phyloP scores from a whole-genome alignment of 2,113 vertebrate species.

The Macroglossus sobrinus region DNA sequence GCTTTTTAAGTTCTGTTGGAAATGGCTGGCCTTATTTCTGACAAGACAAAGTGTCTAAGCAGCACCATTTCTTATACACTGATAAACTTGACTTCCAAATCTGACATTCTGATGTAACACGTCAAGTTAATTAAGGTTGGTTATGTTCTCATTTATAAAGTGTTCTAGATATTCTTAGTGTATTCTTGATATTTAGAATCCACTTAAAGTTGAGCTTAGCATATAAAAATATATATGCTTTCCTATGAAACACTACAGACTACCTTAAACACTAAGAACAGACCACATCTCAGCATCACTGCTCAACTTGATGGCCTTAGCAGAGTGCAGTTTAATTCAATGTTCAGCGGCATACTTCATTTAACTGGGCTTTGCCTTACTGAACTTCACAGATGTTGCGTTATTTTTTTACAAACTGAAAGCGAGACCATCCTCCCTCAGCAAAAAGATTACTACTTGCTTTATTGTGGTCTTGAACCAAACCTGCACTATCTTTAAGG shows the following conservation, averaged over 20 bases:
- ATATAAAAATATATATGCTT: not conserved
- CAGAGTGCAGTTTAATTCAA: not conserved
- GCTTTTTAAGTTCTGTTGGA: not conserved
- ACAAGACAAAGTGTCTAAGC: not conserved
- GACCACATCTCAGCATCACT: not conserved
- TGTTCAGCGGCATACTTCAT: not conserved
- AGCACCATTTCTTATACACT: not conserved
- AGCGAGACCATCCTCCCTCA: not conserved
- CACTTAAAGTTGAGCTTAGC: not conserved
- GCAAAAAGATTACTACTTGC: not conserved
- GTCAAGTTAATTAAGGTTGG: not conserved
- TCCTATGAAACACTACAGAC: not conserved
- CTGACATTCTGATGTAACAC: not conserved
- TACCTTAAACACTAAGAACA: not conserved
- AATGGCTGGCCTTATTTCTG: not conserved
- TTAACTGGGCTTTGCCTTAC: not conserved
- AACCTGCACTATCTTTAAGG: not conserved
- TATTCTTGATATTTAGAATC: not conserved
- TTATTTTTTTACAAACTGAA: not conserved
- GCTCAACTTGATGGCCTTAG: not conserved
- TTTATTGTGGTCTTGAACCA: not conserved
- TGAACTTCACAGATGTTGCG: not conserved
- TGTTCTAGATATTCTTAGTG: not conserved
- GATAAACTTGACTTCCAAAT: not conserved
- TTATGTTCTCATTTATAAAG: not conserved